Percentiles rank a stretch among this genome's conserved stretches.
These are phyloP conservation scores for Griposia aprilina DNA, from an alignment of 2,888 invertebrate species.

Conservation along the genomic window DNA sequence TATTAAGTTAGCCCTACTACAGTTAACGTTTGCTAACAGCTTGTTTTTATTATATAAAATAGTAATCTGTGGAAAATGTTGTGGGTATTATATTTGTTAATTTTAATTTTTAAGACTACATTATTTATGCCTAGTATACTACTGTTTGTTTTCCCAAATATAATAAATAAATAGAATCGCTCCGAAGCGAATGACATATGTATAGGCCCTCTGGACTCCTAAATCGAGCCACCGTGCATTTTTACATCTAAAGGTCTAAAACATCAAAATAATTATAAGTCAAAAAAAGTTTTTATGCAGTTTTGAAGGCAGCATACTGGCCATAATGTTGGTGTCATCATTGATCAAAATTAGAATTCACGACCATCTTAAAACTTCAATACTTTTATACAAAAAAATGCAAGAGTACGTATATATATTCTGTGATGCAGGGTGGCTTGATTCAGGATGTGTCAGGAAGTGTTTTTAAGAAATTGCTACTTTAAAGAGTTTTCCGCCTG, in stretches of 20 bases:
- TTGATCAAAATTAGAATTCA: background rate
- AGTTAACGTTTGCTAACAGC: too few relatives aligned
- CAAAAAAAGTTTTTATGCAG: background rate
- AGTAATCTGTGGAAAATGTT: too few relatives aligned
- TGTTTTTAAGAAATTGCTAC: background rate
- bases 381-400: background rate
- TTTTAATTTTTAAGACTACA: too few relatives aligned
- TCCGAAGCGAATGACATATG: too few relatives aligned
- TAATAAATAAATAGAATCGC: too few relatives aligned
- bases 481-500: background rate
- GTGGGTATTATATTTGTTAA: too few relatives aligned
- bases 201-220: too few relatives aligned
- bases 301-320: background rate
- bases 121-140: too few relatives aligned
- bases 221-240: background rate
- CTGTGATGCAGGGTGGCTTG: background rate
- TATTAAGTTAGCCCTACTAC: too few relatives aligned
- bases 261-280: background rate
- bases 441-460: background rate
- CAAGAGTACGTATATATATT: too few relatives aligned
- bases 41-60: too few relatives aligned
- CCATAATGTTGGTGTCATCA: background rate
- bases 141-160: too few relatives aligned
- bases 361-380: background rate
- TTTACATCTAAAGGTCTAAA: background rate